Conservation (phyloP, 2,888 invertebrate species). For the Morinoia aosen region DNA sequence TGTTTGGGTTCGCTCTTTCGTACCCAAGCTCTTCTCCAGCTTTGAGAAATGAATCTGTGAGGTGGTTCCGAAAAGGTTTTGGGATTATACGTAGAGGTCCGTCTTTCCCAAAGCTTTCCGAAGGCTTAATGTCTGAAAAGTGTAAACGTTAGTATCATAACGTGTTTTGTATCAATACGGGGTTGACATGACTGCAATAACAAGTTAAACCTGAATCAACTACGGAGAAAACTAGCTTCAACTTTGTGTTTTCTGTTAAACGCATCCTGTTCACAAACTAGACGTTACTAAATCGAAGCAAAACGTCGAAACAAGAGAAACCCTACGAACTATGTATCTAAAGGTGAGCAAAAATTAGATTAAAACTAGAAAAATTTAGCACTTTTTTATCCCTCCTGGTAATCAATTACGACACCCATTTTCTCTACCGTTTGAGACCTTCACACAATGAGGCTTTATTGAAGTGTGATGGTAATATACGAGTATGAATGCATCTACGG, state of each 20-base stretch:
- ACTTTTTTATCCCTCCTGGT: background rate
- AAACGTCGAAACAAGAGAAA: background rate
- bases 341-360: background rate
- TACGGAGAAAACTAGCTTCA: background rate
- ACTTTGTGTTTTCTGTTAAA: background rate
- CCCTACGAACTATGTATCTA: background rate
- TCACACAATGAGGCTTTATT: too few relatives aligned
- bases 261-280: background rate
- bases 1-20: constrained; percentile 68
- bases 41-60: constrained; percentile 85
- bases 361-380: background rate
- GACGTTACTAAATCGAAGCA: background rate
- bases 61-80: constrained; percentile 87
- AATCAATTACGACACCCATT: background rate
- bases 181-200: background rate
- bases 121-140: background rate
- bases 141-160: background rate
- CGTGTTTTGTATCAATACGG: background rate
- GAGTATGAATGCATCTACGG: too few relatives aligned
- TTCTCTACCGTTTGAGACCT: background rate
- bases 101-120: background rate
- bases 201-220: background rate
- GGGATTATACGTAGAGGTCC: constrained; percentile 86
- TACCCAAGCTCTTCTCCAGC: constrained; percentile 88
- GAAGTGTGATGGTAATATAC: too few relatives aligned